Evolutionary conservation across 1,140 invertebrate genomes (phyloP).

Genomic region (Drosophila baimaii): DNA sequence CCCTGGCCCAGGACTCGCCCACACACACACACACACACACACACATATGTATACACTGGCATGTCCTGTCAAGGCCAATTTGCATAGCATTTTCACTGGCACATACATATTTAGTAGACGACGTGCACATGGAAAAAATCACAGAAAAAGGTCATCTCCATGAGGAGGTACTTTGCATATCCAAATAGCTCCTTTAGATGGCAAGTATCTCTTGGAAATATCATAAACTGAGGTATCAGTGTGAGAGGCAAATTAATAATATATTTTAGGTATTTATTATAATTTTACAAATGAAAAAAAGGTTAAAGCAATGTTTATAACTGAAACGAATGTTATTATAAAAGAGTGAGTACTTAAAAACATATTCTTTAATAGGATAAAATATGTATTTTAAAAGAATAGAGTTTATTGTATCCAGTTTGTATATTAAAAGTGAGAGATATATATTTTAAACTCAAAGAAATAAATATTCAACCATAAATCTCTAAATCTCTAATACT

Average conservation of each 20-base stretch:
- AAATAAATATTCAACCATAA: neutral
- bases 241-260: neutral
- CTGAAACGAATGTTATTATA: too few species aligned
- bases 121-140: conserved; percentile 23
- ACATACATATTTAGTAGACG: conserved; percentile 1
- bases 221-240: neutral
- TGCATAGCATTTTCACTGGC: conserved; percentile 48
- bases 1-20: neutral
- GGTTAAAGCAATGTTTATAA: too few species aligned
- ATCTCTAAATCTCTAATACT: neutral
- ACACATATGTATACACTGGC: conserved; percentile 2
- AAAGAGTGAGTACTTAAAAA: too few species aligned
- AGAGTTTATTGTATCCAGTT: too few species aligned
- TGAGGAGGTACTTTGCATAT: conserved; percentile 8
- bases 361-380: too few species aligned
- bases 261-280: neutral
- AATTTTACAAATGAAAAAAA: neutral
- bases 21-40: conserved; percentile 3
- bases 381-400: too few species aligned
- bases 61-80: conserved; percentile 39
- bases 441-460: too few species aligned
- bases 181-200: neutral
- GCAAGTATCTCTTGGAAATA: neutral
- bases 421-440: too few species aligned
- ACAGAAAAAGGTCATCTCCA: neutral